A percentile compares a stretch with the other conserved stretches of the same genome.
Conservation (phyloP, 1,140 invertebrate genomes). For the Eupristina koningsbergeri region DNA sequence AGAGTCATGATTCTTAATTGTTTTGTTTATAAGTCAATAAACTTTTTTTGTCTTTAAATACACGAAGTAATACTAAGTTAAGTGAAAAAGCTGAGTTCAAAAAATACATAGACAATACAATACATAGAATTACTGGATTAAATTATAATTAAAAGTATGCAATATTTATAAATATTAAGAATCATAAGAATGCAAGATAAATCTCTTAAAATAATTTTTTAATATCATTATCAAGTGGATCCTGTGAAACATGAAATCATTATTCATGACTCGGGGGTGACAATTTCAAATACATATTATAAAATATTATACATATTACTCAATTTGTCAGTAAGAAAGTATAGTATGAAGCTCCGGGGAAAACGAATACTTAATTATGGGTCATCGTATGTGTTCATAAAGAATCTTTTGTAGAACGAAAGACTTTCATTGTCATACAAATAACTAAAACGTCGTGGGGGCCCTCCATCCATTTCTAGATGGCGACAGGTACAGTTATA, state of each 20-base stretch:
- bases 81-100: no score
- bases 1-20: no score
- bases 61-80: no score
- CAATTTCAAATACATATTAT: neutral
- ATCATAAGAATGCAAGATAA: no score
- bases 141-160: no score
- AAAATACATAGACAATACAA: no score
- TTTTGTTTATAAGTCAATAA: no score
- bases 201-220: no score
- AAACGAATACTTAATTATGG: conserved; percentile 53
- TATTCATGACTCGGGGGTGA: neutral
- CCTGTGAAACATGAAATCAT: neutral
- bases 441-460: conserved; percentile 59
- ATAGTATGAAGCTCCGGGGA: neutral
- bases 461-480: conserved; percentile 55
- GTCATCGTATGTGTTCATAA: conserved; percentile 54
- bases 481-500: conserved; percentile 72
- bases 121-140: no score
- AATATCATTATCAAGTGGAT: neutral
- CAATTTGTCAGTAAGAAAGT: conserved; percentile 25
- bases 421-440: conserved; percentile 66
- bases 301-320: neutral
- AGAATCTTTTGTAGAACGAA: conserved; percentile 47
- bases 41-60: no score
- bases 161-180: no score